A percentile compares a stretch with the other conserved stretches of the same genome.
These are phyloP conservation scores for Acanthochromis polyacanthus DNA, from an alignment of 2,113 vertebrate species.

Conservation along the genomic window DNA sequence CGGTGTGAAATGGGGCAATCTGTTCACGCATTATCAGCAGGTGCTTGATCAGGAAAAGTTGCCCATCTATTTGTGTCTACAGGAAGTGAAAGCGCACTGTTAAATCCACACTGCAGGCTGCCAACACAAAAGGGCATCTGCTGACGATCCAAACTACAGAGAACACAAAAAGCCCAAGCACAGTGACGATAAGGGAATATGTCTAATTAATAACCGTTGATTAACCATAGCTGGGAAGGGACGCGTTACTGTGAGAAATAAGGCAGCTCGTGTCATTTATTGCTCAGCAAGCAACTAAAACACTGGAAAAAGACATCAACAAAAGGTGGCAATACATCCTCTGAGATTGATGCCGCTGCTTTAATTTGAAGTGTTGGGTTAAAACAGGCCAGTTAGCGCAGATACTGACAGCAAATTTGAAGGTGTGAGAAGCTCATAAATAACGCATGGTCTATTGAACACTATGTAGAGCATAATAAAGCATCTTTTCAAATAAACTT, in stretches of 20 bases:
- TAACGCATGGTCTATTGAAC: slow-evolving; percentile 64
- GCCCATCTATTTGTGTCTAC: slow-evolving; percentile 95
- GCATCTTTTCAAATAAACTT: slow-evolving; percentile 63
- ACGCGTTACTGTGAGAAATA: slow-evolving; percentile 49
- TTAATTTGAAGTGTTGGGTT: slow-evolving; percentile 66
- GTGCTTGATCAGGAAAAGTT: slow-evolving; percentile 99
- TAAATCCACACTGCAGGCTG: slow-evolving; percentile 69
- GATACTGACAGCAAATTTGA: slow-evolving; percentile 67
- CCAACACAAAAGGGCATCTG: slow-evolving; percentile 71
- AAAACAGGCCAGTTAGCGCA: slow-evolving; percentile 68
- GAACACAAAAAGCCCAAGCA: slow-evolving; percentile 58
- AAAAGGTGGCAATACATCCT: slow-evolving; percentile 41
- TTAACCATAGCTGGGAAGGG: slow-evolving; percentile 59
- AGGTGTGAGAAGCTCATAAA: slow-evolving; percentile 67
- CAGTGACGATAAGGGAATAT: slow-evolving; percentile 57
- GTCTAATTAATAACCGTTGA: slow-evolving; percentile 71
- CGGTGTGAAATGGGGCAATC: slow-evolving; percentile 99
- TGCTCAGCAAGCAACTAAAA: slow-evolving; percentile 59
- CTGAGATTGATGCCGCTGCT: slow-evolving; percentile 63
- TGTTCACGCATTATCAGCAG: slow-evolving; percentile 99
- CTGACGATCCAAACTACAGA: slow-evolving; percentile 59
- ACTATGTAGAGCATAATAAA: slow-evolving; percentile 58
- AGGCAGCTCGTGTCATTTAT: slow-evolving; percentile 49
- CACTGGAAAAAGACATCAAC: slow-evolving; percentile 52
- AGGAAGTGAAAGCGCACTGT: slow-evolving; percentile 79